These are phyloP conservation scores for Hexactinellida sp. DNA, from an alignment of 37 sponge, comb jelly and placozoan species.

Conservation along the genomic window DNA sequence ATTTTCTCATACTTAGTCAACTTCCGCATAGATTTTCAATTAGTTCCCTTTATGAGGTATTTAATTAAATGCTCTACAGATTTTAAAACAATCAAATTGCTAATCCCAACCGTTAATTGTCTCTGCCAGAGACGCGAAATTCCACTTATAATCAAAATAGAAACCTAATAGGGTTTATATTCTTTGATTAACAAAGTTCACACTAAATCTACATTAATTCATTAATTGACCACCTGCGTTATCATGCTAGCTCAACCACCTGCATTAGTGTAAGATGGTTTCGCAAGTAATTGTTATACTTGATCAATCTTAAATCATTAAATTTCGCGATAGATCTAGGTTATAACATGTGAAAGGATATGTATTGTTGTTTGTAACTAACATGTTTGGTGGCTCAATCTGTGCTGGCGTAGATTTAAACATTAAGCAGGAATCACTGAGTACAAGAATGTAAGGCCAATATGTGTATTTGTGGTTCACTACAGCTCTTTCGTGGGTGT, in stretches of 20 bases:
- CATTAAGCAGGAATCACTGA: conserved; percentile 64
- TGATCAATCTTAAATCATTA: background rate
- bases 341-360: background rate
- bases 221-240: conserved; percentile 6
- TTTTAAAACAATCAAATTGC: no score
- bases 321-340: background rate
- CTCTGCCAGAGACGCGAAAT: background rate
- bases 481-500: conserved; percentile 18
- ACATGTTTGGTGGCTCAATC: background rate
- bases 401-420: conserved; percentile 29
- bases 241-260: no score
- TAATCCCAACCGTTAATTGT: background rate
- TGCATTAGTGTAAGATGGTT: background rate
- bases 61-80: no score
- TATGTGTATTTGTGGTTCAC: conserved; percentile 17
- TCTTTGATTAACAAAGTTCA: no score
- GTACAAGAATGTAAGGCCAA: conserved; percentile 58
- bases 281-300: background rate
- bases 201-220: no score
- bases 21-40: no score
- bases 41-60: background rate
- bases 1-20: no score
- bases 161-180: background rate
- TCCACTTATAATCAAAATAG: background rate
- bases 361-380: background rate